Percentiles rank a stretch among this genome's conserved stretches.
Conservation (phyloP, 2,113 vertebrate genomes). For the Elephantulus edwardii region DNA sequence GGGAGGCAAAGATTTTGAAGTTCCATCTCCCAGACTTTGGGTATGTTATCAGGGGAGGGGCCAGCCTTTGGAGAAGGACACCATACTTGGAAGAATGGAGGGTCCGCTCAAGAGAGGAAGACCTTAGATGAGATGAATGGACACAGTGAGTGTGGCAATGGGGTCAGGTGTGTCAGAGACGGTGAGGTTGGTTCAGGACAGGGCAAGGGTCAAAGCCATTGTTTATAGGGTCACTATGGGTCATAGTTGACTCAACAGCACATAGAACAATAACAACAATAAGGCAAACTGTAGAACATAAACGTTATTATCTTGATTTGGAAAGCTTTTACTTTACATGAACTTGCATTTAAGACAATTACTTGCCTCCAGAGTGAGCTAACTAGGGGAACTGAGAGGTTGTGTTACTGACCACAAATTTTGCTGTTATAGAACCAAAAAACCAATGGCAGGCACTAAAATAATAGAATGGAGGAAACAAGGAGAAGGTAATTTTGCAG, state of each 20-base stretch:
- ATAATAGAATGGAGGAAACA: conserved; percentile 27
- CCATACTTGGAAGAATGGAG: too few species aligned
- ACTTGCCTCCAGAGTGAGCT: conserved; percentile 14
- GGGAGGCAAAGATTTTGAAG: too few species aligned
- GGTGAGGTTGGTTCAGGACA: too few species aligned
- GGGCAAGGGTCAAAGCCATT: too few species aligned
- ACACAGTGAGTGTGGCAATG: too few species aligned
- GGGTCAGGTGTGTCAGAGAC: too few species aligned
- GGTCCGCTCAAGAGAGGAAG: too few species aligned
- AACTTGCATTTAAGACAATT: conserved; percentile 32
- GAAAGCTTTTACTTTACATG: conserved; percentile 1
- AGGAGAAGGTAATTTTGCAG: neutral
- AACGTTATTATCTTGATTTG: conserved; percentile 33
- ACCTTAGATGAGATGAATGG: too few species aligned
- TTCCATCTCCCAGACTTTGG: too few species aligned
- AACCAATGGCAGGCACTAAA: conserved; percentile 45
- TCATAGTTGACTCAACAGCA: neutral
- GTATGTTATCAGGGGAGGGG: too few species aligned
- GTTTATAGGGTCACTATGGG: too few species aligned
- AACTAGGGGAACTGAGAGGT: conserved; percentile 24
- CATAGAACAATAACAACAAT: neutral
- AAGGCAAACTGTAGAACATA: conserved; percentile 9
- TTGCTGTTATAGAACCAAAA: conserved; percentile 9
- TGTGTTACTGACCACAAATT: conserved; percentile 41
- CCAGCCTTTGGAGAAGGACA: too few species aligned